Base-by-base conservation (phyloP, 2,113 vertebrate genomes). In the Numenius arquata region DNA sequence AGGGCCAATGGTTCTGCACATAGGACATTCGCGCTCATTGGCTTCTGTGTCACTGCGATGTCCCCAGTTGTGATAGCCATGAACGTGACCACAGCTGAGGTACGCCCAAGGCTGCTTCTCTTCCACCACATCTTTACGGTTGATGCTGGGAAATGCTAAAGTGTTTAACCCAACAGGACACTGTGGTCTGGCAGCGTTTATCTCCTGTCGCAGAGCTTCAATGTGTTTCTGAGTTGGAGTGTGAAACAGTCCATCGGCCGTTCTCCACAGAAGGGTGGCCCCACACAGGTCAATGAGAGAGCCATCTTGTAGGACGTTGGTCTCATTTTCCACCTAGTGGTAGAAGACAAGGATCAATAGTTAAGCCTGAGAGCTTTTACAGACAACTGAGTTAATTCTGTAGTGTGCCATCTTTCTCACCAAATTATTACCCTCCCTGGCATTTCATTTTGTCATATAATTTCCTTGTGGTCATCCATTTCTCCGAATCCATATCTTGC, bases 61-160 rank as follows among this genome's bases (percentile, higher is more conserved):
- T 76, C 99, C 99, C 99, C 99, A 99, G 98, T 99, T 99, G 97
- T 99, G 99, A 94, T 99, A 99, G 66, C 99, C 99, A 2, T 99
- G 99, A 71, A 99, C 99, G 3, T 99, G 99, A 75, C 99, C 99
- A 1, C 99, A 99, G 76, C 98, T 99, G 96, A 99, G 97, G 95
- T 99, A 99, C 0, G 99, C 99, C 99, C 99, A 99, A 2, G 99
- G 99, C 98, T 99, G 99, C 96, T 99, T 99, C 91, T 99, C 99
- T 93, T 99, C 99, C 40, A 99, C 99, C 45, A 99, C 98, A n/a
- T 99, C 98, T 77, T 99, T 99, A 91, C 99, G 98, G 71, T 98
- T 99, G 98, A 99, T 99, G 98, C 99, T 99, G 98, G 99, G 99
- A 90, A 99, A 99, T 23, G 99, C 99, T 56, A 99, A 93, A 10